These are phyloP conservation scores for Leiothrix lutea DNA, from an alignment of 2,113 vertebrate genomes.

Conservation along the genomic window DNA sequence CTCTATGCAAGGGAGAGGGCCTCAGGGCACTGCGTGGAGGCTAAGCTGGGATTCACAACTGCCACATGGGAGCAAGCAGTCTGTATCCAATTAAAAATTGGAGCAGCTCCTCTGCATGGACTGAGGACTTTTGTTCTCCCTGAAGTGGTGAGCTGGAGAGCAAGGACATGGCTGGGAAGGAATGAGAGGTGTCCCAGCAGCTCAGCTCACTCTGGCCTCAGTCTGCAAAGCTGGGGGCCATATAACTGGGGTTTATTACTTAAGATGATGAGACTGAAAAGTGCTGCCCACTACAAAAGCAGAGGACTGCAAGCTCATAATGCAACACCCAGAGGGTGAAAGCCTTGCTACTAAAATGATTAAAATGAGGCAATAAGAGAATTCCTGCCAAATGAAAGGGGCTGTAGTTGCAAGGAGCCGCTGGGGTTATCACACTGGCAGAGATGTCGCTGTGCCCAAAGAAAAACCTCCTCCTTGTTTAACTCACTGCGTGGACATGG, in stretches of 20 bases:
- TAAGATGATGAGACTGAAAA: fast-evolving
- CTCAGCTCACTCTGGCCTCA: fast-evolving
- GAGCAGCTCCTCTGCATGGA: neutral
- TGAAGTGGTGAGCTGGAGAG: neutral
- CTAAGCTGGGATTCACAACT: fast-evolving
- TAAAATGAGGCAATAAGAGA: neutral
- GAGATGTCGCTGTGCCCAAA: fast-evolving
- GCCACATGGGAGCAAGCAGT: neutral
- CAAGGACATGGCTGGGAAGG: neutral
- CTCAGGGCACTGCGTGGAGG: fast-evolving
- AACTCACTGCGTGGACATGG: fast-evolving
- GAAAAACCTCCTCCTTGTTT: neutral
- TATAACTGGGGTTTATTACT: neutral
- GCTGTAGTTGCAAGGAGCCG: fast-evolving
- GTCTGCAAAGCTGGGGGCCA: neutral
- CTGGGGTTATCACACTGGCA: neutral
- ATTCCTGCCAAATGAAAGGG: neutral
- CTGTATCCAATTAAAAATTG: neutral
- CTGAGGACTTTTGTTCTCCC: neutral
- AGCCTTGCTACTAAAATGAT: neutral
- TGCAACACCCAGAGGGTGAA: neutral
- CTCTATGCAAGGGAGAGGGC: neutral
- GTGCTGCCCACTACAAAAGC: neutral
- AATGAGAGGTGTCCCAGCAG: fast-evolving
- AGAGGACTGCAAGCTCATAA: neutral